Evolutionary conservation across 2,888 invertebrate species (phyloP).

Genomic region (Xanthorhoe designata): DNA sequence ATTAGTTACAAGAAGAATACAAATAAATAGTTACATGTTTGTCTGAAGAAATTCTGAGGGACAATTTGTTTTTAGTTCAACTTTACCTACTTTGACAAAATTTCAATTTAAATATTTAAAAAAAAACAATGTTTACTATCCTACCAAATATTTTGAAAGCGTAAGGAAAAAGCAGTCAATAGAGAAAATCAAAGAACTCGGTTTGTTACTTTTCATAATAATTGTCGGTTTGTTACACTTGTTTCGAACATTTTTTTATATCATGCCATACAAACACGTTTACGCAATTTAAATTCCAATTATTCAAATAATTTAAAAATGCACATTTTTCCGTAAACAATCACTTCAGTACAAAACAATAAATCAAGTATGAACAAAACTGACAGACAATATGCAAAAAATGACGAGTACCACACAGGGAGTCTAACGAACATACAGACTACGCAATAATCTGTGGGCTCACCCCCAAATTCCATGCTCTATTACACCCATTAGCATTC

Average conservation of each 20-base stretch:
- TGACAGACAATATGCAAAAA: slow-evolving; percentile 53
- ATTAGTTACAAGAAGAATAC: too few relatives aligned
- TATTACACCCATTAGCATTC: slow-evolving; percentile 71
- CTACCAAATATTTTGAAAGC: too few relatives aligned
- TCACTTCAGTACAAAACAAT: slow-evolving; percentile 42
- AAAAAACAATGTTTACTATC: too few relatives aligned
- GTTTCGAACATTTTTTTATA: neutral
- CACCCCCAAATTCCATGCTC: slow-evolving; percentile 70
- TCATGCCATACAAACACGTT: slow-evolving; percentile 5
- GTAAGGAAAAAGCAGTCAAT: too few relatives aligned
- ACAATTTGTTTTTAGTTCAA: too few relatives aligned
- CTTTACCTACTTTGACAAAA: too few relatives aligned
- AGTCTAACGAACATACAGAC: slow-evolving; percentile 6
- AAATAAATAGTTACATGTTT: too few relatives aligned
- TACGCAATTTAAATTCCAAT: slow-evolving; percentile 16
- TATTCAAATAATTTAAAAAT: slow-evolving; percentile 39
- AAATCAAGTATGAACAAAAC: slow-evolving; percentile 52
- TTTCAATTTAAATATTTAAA: too few relatives aligned
- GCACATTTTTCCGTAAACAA: slow-evolving; percentile 32
- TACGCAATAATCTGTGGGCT: slow-evolving; percentile 18
- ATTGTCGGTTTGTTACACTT: too few relatives aligned
- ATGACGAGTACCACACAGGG: slow-evolving; percentile 60
- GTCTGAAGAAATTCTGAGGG: too few relatives aligned
- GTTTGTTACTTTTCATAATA: too few relatives aligned
- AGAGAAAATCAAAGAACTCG: too few relatives aligned